Conservation (phyloP, 2,888 invertebrate species). For the Ormyrus rosae region DNA sequence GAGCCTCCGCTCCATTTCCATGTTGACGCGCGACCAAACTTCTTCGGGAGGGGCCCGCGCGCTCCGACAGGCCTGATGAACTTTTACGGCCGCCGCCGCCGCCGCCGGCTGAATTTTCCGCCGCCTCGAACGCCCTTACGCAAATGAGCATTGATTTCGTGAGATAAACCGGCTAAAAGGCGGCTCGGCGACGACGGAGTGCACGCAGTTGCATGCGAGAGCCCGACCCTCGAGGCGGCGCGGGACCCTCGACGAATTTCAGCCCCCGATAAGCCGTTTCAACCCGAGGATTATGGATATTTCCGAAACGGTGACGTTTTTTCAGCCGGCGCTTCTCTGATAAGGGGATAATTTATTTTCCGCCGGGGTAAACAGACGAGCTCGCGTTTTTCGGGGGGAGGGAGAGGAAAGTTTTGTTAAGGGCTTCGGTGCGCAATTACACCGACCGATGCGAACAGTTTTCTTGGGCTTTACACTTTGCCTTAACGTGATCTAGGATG, state of each 20-base stretch:
- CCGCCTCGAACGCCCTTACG: slow-evolving; percentile 22
- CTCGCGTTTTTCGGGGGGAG: no score
- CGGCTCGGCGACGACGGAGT: neutral
- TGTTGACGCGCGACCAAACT: slow-evolving; percentile 33
- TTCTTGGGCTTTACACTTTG: slow-evolving; percentile 3
- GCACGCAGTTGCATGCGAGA: neutral
- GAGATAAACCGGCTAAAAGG: slow-evolving; percentile 12
- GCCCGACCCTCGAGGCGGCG: neutral
- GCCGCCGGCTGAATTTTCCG: neutral
- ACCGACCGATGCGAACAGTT: neutral
- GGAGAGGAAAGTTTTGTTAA: no score
- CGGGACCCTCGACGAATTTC: slow-evolving; percentile 18
- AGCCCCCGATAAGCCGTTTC: slow-evolving; percentile 22
- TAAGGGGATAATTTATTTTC: slow-evolving; percentile 6
- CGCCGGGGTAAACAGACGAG: no score
- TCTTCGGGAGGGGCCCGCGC: neutral
- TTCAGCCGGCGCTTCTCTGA: neutral
- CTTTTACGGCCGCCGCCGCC: slow-evolving; percentile 25
- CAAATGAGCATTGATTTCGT: slow-evolving; percentile 45
- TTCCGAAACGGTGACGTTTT: no score
- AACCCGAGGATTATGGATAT: slow-evolving; percentile 11
- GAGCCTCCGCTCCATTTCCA: slow-evolving; percentile 58
- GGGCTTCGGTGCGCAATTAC: no score
- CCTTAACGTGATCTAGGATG: slow-evolving; percentile 8
- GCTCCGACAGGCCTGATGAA: slow-evolving; percentile 36